Percentiles rank a stretch among this genome's conserved stretches.
Evolutionary conservation across 2,888 invertebrate species (phyloP).

Genomic region (Resseliella maxima): DNA sequence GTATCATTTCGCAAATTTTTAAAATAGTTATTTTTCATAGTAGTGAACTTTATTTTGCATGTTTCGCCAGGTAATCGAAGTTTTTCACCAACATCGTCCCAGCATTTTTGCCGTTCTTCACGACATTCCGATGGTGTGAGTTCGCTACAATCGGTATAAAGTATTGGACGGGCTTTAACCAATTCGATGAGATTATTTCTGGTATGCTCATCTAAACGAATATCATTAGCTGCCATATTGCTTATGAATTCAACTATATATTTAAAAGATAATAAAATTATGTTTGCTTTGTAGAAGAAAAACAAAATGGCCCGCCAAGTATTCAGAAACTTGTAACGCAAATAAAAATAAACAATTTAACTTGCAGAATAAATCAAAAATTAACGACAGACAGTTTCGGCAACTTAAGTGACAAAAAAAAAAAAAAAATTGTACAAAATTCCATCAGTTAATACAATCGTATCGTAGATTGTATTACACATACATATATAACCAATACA

Average conservation of each 20-base stretch:
- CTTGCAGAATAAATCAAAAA: too few species aligned
- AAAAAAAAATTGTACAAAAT: not conserved
- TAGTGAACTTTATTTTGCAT: not conserved
- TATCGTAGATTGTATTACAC: too few species aligned
- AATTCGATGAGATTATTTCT: not conserved
- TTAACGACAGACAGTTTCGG: not conserved
- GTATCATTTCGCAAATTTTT: not conserved
- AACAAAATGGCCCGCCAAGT: too few species aligned
- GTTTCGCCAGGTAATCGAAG: not conserved
- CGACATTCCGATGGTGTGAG: not conserved
- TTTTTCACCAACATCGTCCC: not conserved
- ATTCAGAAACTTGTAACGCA: not conserved
- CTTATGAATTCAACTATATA: too few species aligned
- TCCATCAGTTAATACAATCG: constrained; percentile 8
- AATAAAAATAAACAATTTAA: not conserved
- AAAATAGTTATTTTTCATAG: constrained; percentile 9
- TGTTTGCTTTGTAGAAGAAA: too few species aligned
- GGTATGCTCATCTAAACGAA: not conserved
- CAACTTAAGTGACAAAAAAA: too few species aligned
- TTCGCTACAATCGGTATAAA: not conserved
- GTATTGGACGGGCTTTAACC: not conserved
- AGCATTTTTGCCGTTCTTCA: not conserved
- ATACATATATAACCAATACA: too few species aligned
- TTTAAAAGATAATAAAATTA: too few species aligned
- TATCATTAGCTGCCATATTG: not conserved